Percentiles rank a stretch among this genome's conserved stretches.
These are phyloP conservation scores for Alca torda DNA, from an alignment of 2,797 vertebrate species.

Conservation along the genomic window DNA sequence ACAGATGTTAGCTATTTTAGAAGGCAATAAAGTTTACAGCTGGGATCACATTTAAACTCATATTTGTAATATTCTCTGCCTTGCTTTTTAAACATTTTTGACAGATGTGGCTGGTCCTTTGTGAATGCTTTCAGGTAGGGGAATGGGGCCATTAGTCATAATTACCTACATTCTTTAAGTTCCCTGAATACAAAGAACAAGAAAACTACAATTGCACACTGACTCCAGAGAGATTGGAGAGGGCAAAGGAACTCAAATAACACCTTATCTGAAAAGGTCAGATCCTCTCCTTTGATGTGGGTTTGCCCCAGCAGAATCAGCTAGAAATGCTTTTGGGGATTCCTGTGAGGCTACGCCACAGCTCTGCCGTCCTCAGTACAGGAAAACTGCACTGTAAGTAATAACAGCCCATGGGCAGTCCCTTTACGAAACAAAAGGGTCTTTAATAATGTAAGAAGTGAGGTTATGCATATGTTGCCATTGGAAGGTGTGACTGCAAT, in stretches of 20 bases:
- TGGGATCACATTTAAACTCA: neutral
- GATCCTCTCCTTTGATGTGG: neutral
- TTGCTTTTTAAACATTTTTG: conserved; percentile 3
- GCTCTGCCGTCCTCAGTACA: neutral
- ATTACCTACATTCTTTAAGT: neutral
- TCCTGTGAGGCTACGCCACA: fast-evolving
- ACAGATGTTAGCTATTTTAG: neutral
- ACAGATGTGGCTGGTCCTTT: neutral
- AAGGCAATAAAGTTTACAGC: neutral
- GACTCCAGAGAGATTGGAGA: neutral
- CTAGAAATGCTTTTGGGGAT: neutral
- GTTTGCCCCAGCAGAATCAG: neutral
- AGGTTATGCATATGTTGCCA: neutral
- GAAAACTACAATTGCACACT: neutral
- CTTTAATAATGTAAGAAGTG: neutral
- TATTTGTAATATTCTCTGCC: neutral
- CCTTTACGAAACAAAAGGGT: neutral
- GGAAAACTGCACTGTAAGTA: neutral
- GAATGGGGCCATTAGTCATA: neutral
- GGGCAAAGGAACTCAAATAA: neutral
- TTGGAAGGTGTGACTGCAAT: neutral
- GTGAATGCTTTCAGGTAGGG: neutral
- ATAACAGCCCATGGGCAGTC: neutral
- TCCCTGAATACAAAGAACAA: neutral
- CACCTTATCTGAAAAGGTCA: neutral